Conservation (phyloP, 2,113 vertebrate genomes). For the Brevimyrus niger region DNA sequence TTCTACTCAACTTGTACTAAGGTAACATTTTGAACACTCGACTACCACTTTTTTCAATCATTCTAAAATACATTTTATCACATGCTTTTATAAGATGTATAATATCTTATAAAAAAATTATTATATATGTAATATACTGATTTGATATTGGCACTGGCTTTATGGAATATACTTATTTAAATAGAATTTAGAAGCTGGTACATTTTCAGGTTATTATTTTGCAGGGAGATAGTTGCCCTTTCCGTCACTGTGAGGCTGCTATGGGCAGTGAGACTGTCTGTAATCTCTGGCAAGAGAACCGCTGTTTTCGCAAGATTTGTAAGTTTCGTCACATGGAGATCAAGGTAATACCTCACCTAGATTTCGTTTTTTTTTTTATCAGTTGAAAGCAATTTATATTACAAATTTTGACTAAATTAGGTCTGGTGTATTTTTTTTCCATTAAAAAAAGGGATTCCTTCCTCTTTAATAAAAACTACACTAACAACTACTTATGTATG, state of each 20-base stretch:
- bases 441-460: background rate
- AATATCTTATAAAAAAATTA: no score
- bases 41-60: background rate
- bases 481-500: background rate
- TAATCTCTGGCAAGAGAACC: slow-evolving; percentile 84
- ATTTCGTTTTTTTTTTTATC: background rate
- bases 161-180: background rate
- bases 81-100: background rate
- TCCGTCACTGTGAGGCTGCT: slow-evolving; percentile 89
- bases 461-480: background rate
- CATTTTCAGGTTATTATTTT: background rate
- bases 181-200: background rate
- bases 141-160: background rate
- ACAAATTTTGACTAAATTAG: background rate
- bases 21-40: slow-evolving; percentile 45
- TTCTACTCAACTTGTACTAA: slow-evolving; percentile 93
- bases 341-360: slow-evolving; percentile 57
- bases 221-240: slow-evolving; percentile 85
- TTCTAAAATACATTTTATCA: background rate
- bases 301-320: slow-evolving; percentile 84
- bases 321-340: slow-evolving; percentile 96
- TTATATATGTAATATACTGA: no score
- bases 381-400: background rate
- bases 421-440: background rate
- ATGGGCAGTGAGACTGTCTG: slow-evolving; percentile 84